Percentiles rank a stretch among this genome's conserved stretches.
phyloP scores from a whole-genome alignment of 2,797 vertebrate genomes.

The Schizopygopsis malacanthus region DNA sequence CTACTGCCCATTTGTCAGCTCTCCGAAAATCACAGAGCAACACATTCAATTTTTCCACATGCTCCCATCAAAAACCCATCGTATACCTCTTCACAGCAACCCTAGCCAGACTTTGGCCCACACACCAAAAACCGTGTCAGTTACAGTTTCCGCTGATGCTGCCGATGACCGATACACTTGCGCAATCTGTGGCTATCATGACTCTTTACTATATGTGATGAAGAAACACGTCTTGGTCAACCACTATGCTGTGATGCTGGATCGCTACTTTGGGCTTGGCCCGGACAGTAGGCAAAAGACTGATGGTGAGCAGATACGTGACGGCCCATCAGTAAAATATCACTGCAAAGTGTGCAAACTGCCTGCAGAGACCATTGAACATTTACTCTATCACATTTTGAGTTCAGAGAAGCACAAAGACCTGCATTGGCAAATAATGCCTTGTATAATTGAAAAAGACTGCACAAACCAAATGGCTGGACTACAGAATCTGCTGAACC shows the following conservation, averaged over 20 bases:
- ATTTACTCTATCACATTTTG: slow-evolving; percentile 86
- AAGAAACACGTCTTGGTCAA: slow-evolving; percentile 88
- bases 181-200: slow-evolving; percentile 83
- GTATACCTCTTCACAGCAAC: neutral
- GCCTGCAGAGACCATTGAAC: slow-evolving; percentile 81
- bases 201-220: slow-evolving; percentile 86
- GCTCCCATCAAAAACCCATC: slow-evolving; percentile 63
- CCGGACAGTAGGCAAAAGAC: slow-evolving; percentile 44
- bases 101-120: slow-evolving; percentile 35
- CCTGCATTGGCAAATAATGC: slow-evolving; percentile 82
- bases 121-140: slow-evolving; percentile 34
- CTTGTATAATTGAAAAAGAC: slow-evolving; percentile 78
- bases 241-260: slow-evolving; percentile 80
- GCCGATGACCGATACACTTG: slow-evolving; percentile 77
- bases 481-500: slow-evolving; percentile 63
- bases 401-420: slow-evolving; percentile 85
- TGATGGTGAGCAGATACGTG: slow-evolving; percentile 14
- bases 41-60: slow-evolving; percentile 85
- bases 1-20: slow-evolving; percentile 82
- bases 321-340: slow-evolving; percentile 64
- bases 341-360: slow-evolving; percentile 85
- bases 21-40: slow-evolving; percentile 79
- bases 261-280: slow-evolving; percentile 79
- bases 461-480: slow-evolving; percentile 50
- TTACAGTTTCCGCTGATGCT: slow-evolving; percentile 32